Evolutionary conservation across 2,888 invertebrate genomes (phyloP).

Genomic region (Eucera pruinosa): DNA sequence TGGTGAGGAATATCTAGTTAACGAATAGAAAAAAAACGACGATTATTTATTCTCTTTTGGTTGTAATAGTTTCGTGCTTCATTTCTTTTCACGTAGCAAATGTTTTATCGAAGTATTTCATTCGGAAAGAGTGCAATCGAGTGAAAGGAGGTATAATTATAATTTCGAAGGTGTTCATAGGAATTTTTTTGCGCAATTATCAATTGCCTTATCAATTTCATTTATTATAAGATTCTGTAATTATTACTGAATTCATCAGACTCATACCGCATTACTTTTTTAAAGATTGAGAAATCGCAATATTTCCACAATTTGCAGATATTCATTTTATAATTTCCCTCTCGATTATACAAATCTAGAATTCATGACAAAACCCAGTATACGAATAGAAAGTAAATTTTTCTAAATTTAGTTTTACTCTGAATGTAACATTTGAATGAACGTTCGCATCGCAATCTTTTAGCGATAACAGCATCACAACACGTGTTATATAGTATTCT

Average conservation of each 20-base stretch:
- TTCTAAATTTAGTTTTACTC: no score
- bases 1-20: constrained; percentile 37
- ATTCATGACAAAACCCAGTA: no score
- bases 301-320: background rate
- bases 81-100: background rate
- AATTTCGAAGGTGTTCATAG: background rate
- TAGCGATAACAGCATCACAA: background rate
- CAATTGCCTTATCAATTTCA: background rate
- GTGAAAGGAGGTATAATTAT: background rate
- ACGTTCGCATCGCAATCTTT: background rate
- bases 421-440: no score
- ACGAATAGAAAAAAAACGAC: constrained; percentile 14
- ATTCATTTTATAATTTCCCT: no score
- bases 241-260: no score
- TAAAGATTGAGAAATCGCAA: background rate
- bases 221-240: no score
- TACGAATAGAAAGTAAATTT: no score
- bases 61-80: constrained; percentile 14
- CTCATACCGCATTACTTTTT: no score
- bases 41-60: constrained; percentile 61
- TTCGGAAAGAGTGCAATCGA: constrained; percentile 30
- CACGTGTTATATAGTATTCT: no score
- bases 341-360: no score
- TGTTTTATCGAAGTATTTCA: background rate
- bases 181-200: background rate